Evolutionary conservation across 2,113 vertebrate species (phyloP), one percentile per base, ranked within the genome.

Genomic region (Okapia johnstoni): DNA sequence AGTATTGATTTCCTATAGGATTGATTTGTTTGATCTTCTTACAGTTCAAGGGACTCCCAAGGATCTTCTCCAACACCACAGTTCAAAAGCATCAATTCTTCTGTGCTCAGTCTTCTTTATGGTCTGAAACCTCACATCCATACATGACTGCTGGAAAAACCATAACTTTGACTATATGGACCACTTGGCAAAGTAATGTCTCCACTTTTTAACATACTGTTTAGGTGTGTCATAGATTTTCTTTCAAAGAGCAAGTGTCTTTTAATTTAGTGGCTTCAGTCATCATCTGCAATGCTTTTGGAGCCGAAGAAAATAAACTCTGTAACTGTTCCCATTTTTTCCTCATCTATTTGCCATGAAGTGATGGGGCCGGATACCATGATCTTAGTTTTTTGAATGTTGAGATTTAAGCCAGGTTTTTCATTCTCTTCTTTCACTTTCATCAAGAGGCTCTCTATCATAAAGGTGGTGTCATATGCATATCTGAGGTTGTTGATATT

Each of bases 281-380:
- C 66, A 70, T n/a, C 66, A 70, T 40, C 66, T 40, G n/a, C n/a
- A 70, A 40, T 40, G 36, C 5, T 23, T 70, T 70, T 40, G 66
- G n/a, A 40, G 66, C 19, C 10, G 19, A 40, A 70, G 10, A 70
- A 70, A 36, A 70, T 70, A 36, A 70, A 40, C 1, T 70, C n/a
- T 23, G 66, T 23, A n/a, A 70, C 10, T 70, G 19, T 70, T 70
- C 40, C n/a, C 66, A 70, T 40, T 23, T 40, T 70, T 70, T 23
- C 19, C 19, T 12, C n/a, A 23, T 70, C 66, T 40, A 70, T 70
- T 70, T 23, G 10, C 36, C n/a, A 40, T 36, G 19, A 70, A 70
- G 9, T 40, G 66, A 40, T 40, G n/a, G n/a, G n/a, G 40, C 19
- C 0, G 0, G n/a, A 10, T 40, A 40, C n/a, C n/a, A 6, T 70